Evolutionary conservation across 2,888 invertebrate species (phyloP).

Genomic region (Lasius fuliginosus): DNA sequence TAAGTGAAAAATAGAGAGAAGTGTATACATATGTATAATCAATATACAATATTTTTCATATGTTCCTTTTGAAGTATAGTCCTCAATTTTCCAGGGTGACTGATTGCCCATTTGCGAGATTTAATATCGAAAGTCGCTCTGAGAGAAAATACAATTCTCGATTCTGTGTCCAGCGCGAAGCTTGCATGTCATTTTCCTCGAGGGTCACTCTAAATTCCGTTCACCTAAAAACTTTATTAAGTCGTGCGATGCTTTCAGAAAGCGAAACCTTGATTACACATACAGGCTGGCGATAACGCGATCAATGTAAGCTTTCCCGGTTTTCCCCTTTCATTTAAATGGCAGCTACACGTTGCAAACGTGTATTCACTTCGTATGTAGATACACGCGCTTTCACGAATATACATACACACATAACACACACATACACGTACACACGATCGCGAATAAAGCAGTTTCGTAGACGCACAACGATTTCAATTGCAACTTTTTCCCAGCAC

Average conservation of each 20-base stretch:
- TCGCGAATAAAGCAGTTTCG: constrained; percentile 21
- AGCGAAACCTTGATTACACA: constrained; percentile 52
- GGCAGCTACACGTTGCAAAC: constrained; percentile 32
- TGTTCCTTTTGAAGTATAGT: background rate
- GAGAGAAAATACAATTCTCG: constrained; percentile 37
- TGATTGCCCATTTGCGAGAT: constrained; percentile 43
- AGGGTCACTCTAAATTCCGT: constrained; percentile 49
- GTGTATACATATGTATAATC: background rate
- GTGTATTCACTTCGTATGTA: constrained; percentile 13
- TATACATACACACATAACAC: background rate
- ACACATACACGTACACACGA: background rate
- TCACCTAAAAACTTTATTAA: constrained; percentile 53
- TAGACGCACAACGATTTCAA: constrained; percentile 49
- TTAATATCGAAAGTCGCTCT: constrained; percentile 41
- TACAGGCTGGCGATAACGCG: constrained; percentile 34
- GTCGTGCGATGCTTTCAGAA: constrained; percentile 44
- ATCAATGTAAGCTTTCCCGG: constrained; percentile 49
- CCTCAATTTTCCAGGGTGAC: constrained; percentile 15
- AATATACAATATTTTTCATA: constrained; percentile 26
- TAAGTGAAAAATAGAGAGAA: background rate
- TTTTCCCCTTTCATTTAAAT: constrained; percentile 40
- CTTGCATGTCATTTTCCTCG: constrained; percentile 45
- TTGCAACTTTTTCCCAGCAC: constrained; percentile 41
- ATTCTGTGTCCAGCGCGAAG: constrained; percentile 17
- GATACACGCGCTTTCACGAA: background rate